A percentile compares a stretch with the other conserved stretches of the same genome.
These are phyloP conservation scores for Tanytarsus gracilentus DNA, from an alignment of 2,888 invertebrate species.

Conservation along the genomic window DNA sequence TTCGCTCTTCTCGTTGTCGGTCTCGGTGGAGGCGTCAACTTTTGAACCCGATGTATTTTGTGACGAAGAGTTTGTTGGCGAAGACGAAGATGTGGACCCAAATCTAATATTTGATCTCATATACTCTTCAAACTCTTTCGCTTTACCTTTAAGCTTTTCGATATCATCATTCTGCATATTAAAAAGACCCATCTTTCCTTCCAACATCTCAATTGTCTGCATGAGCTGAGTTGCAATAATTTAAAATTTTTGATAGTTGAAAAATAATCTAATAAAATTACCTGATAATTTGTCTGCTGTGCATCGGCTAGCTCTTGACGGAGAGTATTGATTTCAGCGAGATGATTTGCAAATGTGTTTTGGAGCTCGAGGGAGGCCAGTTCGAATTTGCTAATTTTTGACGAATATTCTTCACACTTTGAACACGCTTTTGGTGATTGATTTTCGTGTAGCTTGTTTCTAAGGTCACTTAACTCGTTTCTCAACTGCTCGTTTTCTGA, in stretches of 20 bases:
- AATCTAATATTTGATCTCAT: slow-evolving; percentile 45
- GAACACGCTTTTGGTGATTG: slow-evolving; percentile 38
- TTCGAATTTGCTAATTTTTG: slow-evolving; percentile 44
- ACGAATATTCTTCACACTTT: slow-evolving; percentile 46
- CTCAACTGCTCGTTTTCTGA: not conserved
- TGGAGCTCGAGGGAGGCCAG: slow-evolving; percentile 38
- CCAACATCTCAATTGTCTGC: slow-evolving; percentile 37
- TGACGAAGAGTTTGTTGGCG: slow-evolving; percentile 31
- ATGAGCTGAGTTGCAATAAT: too few species aligned
- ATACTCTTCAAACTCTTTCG: slow-evolving; percentile 55
- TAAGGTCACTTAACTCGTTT: slow-evolving; percentile 39
- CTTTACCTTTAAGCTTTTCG: slow-evolving; percentile 52
- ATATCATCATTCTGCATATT: slow-evolving; percentile 53
- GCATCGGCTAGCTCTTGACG: slow-evolving; percentile 31
- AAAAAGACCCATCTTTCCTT: slow-evolving; percentile 40
- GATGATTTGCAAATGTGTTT: slow-evolving; percentile 35
- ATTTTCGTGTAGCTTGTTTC: slow-evolving; percentile 44
- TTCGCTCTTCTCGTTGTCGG: slow-evolving; percentile 37
- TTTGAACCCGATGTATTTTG: slow-evolving; percentile 32
- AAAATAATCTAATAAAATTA: too few species aligned
- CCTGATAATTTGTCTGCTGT: too few species aligned
- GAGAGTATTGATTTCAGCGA: slow-evolving; percentile 34
- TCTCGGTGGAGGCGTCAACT: slow-evolving; percentile 42
- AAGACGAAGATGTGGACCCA: slow-evolving; percentile 37
- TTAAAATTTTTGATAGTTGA: too few species aligned